A percentile compares a stretch with the other conserved stretches of the same genome.
These are phyloP conservation scores for Phycodurus eques DNA, from an alignment of 2,113 vertebrate genomes.

Conservation along the genomic window DNA sequence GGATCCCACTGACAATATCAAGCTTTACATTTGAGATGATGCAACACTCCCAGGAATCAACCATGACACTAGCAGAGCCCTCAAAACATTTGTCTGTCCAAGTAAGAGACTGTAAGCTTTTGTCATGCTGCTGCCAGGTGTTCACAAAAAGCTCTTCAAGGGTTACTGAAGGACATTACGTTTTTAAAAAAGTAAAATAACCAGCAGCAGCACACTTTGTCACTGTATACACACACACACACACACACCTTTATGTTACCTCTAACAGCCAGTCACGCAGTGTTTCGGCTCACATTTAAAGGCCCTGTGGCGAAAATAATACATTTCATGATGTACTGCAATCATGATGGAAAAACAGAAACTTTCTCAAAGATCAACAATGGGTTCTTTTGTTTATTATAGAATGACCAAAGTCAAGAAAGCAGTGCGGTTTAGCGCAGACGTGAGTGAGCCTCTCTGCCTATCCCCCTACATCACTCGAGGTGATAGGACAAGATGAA, in stretches of 20 bases:
- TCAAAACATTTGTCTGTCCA: too few species aligned
- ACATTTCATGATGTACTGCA: background rate
- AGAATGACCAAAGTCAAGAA: conserved; percentile 17
- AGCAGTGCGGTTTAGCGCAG: conserved; percentile 19
- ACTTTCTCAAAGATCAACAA: conserved; percentile 25
- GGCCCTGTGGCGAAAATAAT: background rate
- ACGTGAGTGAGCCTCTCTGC: conserved; percentile 24
- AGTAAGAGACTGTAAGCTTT: background rate
- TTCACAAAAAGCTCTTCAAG: too few species aligned
- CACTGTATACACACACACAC: conserved; percentile 6
- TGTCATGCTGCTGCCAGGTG: conserved; percentile 18
- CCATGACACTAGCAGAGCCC: too few species aligned
- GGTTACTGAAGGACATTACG: too few species aligned
- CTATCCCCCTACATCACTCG: conserved; percentile 42
- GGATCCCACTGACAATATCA: too few species aligned
- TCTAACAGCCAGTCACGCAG: background rate
- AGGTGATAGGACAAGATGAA: conserved; percentile 38
- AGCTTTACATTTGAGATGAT: too few species aligned
- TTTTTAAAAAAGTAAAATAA: too few species aligned
- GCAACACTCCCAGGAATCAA: too few species aligned
- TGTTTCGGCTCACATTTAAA: background rate
- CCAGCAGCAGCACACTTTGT: background rate
- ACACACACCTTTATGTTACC: conserved; percentile 8
- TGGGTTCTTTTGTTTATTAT: conserved; percentile 12
- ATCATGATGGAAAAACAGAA: conserved; percentile 29